These are phyloP conservation scores for Diorhabda carinulata DNA, from an alignment of 1,140 invertebrate genomes.

Conservation along the genomic window DNA sequence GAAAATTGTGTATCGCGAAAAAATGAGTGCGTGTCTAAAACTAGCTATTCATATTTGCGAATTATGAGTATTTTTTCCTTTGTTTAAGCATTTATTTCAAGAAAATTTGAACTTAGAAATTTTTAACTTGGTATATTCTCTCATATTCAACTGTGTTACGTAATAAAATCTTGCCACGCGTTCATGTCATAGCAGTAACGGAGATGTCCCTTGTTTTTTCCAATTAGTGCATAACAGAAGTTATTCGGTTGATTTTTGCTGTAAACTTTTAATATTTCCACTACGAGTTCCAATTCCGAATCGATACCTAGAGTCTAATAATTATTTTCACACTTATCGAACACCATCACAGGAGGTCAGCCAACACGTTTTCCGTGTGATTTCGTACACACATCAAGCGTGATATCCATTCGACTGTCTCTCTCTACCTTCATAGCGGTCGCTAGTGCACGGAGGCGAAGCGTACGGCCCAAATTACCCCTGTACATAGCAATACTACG, in stretches of 20 bases:
- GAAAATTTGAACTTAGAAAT: too few relatives aligned
- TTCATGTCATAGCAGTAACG: too few relatives aligned
- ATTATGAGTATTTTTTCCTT: too few relatives aligned
- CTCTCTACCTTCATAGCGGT: conserved; percentile 4
- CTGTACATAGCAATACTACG: conserved; percentile 15
- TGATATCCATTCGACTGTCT: conserved; percentile 16
- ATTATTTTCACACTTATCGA: conserved; percentile 25
- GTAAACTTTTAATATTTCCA: neutral
- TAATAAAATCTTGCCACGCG: too few relatives aligned
- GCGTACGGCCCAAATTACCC: conserved; percentile 19
- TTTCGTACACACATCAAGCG: conserved; percentile 22
- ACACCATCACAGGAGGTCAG: conserved; percentile 22
- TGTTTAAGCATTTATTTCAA: too few relatives aligned
- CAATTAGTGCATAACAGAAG: too few relatives aligned
- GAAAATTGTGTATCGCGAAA: too few relatives aligned
- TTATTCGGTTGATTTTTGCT: neutral
- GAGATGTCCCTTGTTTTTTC: too few relatives aligned
- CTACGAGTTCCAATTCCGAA: neutral
- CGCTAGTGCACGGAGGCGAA: conserved; percentile 24
- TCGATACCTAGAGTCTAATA: conserved; percentile 17
- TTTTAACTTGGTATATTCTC: too few relatives aligned
- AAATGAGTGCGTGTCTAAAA: too few relatives aligned
- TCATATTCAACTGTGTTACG: too few relatives aligned
- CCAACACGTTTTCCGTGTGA: conserved; percentile 22
- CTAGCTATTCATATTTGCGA: too few relatives aligned